Evolutionary conservation across 2,113 vertebrate genomes (phyloP).

Genomic region (Hippocampus barbouri): DNA sequence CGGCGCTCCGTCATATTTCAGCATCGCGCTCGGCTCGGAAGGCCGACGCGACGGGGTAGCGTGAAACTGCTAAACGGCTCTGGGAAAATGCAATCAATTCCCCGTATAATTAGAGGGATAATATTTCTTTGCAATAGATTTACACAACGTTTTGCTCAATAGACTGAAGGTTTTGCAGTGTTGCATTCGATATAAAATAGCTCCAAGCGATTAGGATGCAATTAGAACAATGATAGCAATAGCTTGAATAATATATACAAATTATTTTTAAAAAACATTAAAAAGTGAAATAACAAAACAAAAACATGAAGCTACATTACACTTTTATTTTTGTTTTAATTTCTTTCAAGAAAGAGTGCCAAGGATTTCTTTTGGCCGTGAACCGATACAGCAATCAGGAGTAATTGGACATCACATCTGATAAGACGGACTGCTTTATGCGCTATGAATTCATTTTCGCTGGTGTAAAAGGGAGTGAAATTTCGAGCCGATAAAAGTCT

Average conservation of each 20-base stretch:
- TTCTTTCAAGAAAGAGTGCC: neutral
- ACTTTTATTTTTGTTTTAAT: too few species aligned
- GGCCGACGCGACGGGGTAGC: constrained; percentile 12
- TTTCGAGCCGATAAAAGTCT: constrained; percentile 29
- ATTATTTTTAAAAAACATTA: too few species aligned
- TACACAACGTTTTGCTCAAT: too few species aligned
- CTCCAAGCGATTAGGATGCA: too few species aligned
- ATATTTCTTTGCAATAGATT: neutral
- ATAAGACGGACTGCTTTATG: constrained; percentile 50
- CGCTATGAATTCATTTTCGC: constrained; percentile 54
- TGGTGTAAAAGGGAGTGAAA: constrained; percentile 36
- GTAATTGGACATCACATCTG: constrained; percentile 56
- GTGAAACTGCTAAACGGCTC: neutral
- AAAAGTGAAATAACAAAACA: too few species aligned
- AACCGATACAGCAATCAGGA: constrained; percentile 38
- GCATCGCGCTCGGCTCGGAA: constrained; percentile 62
- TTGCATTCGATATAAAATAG: too few species aligned
- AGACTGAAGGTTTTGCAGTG: too few species aligned
- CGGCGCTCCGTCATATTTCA: constrained; percentile 84
- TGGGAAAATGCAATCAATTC: too few species aligned
- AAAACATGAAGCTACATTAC: too few species aligned
- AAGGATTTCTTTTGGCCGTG: constrained; percentile 11
- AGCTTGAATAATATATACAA: too few species aligned
- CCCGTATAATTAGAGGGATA: neutral
- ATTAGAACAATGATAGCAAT: too few species aligned